Base-by-base conservation (phyloP, 2,113 vertebrate genomes). In the Leucopsar rothschildi region DNA sequence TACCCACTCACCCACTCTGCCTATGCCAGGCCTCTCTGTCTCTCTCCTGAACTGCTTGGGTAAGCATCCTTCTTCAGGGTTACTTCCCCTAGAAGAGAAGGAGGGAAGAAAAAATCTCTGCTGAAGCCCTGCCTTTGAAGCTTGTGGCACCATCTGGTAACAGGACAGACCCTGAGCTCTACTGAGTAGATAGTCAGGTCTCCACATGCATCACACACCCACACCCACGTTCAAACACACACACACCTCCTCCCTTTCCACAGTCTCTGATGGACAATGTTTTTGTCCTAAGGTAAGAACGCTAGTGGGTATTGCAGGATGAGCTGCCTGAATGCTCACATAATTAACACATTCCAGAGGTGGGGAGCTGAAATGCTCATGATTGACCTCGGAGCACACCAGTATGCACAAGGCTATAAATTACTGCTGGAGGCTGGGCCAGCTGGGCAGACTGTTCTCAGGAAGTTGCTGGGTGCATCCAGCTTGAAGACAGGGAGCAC, bases 11-110 rank as follows among this genome's bases (percentile, higher is more conserved):
- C 52, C 42, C 33, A 8, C 33, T 24, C 75, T 53, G 56, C 64
- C 55, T 27, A 2, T 80, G 53, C 72, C 64, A 77, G 42, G 20
- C 11, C 8, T 50, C 50, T 40, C 31, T 0, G 0, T 52, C 37
- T 15, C 45, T 21, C 42, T 71, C 35, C 52, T 20, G 31, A 71
- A 66, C 39, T 42, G 12, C 14, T 42, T 42, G 40, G 40, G 15
- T 42, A 42, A 42, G 40, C 15, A 42, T 82, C 7, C 8, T 56
- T n/a, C 39, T 47, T 63, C 6, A 1, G 42, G 13, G 5, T 55
- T 63, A 40, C 22, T 28, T 12, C 1, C 42, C 25, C 6, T 28
- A 53, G 55, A 81, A 82, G 4, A 70, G 17, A 68, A 86, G 25
- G 27, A 86, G 7, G 22, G 9, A 57, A 49, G 37, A 91, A 81